These are phyloP conservation scores for Agonum fuliginosum DNA, from an alignment of 2,888 invertebrate genomes.

Conservation along the genomic window DNA sequence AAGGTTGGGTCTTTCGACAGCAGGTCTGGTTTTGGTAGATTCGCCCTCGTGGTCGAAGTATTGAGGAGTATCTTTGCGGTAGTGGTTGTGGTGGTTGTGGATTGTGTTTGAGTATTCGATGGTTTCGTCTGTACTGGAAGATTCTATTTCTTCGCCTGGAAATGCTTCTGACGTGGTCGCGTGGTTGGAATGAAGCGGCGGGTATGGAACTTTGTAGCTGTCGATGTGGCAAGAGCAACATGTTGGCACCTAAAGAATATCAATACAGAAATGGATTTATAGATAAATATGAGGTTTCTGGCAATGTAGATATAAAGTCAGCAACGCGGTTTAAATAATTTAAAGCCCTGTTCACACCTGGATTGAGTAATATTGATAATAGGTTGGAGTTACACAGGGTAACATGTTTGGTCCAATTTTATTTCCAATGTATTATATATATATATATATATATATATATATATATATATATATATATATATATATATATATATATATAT, in stretches of 20 bases:
- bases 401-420: too few relatives aligned
- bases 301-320: too few relatives aligned
- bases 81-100: slow-evolving; percentile 60
- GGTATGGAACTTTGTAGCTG: slow-evolving; percentile 82
- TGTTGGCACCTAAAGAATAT: slow-evolving; percentile 79
- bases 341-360: too few relatives aligned
- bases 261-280: too few relatives aligned
- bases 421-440: too few relatives aligned
- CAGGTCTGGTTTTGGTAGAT: slow-evolving; percentile 57
- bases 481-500: too few relatives aligned
- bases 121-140: neutral
- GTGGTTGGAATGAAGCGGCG: slow-evolving; percentile 73
- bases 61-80: slow-evolving; percentile 44
- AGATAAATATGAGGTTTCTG: too few relatives aligned
- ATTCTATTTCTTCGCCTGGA: slow-evolving; percentile 75
- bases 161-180: slow-evolving; percentile 72
- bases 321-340: too few relatives aligned
- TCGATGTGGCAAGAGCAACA: slow-evolving; percentile 89
- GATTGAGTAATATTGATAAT: too few relatives aligned
- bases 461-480: too few relatives aligned
- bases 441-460: too few relatives aligned
- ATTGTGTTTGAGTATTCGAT: neutral
- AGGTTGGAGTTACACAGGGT: too few relatives aligned
- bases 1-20: slow-evolving; percentile 17
- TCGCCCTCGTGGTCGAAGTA: slow-evolving; percentile 24